phyloP scores from a whole-genome alignment of 2,113 vertebrate genomes.

The Istiophorus platypterus region DNA sequence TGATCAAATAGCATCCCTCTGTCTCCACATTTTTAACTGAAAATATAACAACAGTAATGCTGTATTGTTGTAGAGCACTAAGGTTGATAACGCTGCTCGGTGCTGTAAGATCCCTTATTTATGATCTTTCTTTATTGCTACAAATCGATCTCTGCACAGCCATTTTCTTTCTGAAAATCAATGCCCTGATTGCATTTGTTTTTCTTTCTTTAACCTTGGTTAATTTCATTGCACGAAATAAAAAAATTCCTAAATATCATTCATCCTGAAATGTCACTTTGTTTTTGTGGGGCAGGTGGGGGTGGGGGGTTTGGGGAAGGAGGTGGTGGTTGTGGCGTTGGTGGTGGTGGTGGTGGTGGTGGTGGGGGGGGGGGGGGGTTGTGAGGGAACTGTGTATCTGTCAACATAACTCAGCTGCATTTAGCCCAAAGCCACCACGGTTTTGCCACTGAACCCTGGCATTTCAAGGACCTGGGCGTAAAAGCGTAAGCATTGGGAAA shows the following conservation, averaged over 20 bases:
- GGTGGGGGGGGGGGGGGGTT: too few species aligned
- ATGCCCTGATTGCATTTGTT: slow-evolving; percentile 71
- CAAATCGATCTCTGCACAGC: slow-evolving; percentile 60
- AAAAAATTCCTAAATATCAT: slow-evolving; percentile 64
- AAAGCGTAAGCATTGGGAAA: slow-evolving; percentile 27
- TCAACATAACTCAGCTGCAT: slow-evolving; percentile 63
- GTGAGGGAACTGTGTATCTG: slow-evolving; percentile 46
- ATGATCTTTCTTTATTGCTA: slow-evolving; percentile 56
- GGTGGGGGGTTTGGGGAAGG: not conserved
- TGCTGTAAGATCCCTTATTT: slow-evolving; percentile 59
- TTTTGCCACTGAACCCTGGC: slow-evolving; percentile 62
- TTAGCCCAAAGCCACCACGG: slow-evolving; percentile 36
- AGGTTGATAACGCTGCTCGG: slow-evolving; percentile 22
- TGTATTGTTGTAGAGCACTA: slow-evolving; percentile 23
- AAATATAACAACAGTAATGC: slow-evolving; percentile 9
- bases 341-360: too few species aligned
- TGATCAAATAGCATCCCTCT: not conserved
- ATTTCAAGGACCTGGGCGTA: slow-evolving; percentile 61
- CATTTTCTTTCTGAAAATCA: slow-evolving; percentile 73
- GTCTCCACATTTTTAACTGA: not conserved
- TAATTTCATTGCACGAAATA: slow-evolving; percentile 73
- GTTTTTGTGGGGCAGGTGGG: slow-evolving; percentile 20
- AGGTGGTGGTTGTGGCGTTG: too few species aligned
- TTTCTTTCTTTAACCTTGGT: slow-evolving; percentile 66
- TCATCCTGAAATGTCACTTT: slow-evolving; percentile 68